phyloP scores from a whole-genome alignment of 2,113 vertebrate genomes.

The Ia io region DNA sequence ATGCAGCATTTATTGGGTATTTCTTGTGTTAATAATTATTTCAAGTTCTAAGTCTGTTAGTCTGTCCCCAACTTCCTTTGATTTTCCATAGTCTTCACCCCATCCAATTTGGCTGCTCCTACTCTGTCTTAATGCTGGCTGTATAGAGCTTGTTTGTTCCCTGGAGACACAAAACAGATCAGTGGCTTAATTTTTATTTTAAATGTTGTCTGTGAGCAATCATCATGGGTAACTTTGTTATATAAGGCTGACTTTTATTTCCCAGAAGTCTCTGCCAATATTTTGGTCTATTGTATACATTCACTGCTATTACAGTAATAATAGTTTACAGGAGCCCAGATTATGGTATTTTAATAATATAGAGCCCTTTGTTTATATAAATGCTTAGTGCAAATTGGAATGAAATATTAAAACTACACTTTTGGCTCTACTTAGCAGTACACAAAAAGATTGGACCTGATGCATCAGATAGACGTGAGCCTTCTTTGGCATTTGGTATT shows the following conservation, averaged over 20 bases:
- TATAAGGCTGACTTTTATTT: not conserved
- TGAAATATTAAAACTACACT: not conserved
- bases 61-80: not conserved
- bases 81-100: not conserved
- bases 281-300: not conserved
- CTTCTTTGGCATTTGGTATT: not conserved
- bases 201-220: not conserved
- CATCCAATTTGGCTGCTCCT: not conserved
- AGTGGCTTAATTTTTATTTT: conserved; percentile 8
- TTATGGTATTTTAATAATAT: conserved; percentile 36
- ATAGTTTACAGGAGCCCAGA: conserved; percentile 16
- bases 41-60: not conserved
- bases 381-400: not conserved
- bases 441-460: not conserved
- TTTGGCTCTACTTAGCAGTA: not conserved
- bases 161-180: not conserved
- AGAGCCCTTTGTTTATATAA: conserved; percentile 40
- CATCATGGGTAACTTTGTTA: not conserved
- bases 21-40: not conserved
- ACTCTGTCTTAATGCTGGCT: not conserved
- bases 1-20: not conserved
- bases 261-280: not conserved
- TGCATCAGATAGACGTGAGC: not conserved
- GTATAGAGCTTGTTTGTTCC: not conserved
- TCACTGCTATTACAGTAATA: conserved; percentile 14